Base-by-base conservation (phyloP, 1,140 invertebrate genomes). In the Drosophila bipectinata region DNA sequence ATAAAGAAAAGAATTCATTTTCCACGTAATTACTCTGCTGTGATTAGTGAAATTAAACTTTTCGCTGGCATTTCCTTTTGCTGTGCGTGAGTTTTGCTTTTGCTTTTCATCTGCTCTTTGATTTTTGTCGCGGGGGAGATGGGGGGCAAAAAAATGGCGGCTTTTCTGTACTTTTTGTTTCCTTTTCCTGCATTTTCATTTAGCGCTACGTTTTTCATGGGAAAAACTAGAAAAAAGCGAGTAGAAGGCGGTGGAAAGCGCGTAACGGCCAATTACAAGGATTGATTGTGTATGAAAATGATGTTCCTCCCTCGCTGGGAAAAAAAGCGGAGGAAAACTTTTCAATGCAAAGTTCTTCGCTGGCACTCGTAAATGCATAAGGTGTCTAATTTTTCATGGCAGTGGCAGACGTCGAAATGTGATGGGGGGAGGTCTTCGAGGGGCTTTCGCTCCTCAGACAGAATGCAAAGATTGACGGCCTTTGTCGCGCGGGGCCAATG, bases 31-130 rank as follows among this genome's bases (percentile, higher is more conserved):
- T 91, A 90, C 90, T 84, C 90, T 84, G 87, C 90, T 91, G 90
- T 91, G 90, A 91, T 91, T 91, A 91, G 90, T 91, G 89, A 91
- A 91, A 91, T 91, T 90, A 91, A 91, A 91, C 90, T 91, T 91
- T 88, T 91, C 82, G 83, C 82, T 88, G 76, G 80, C 79, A 71
- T 83, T 83, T 88, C 48, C 75, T 67, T 78, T 77, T 30, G 79
- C 80, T 83, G 58, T 75, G 72, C 62, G 66, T 80, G 77, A 85
- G 77, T 85, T 77, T 77, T 77, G 72, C 80, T 83, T 81, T 75
- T 73, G 41, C 41, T 12, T 37, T 15, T 18, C 60, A 51, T 39
- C 56, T 72, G 78, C 79, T 58, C 69, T 87, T 87, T 87, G 83
- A 83, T 82, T 82, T 88, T 57, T 71, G 68, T 28, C 73, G 69